phyloP scores from a whole-genome alignment of 2,888 invertebrate genomes.

The Doris montereyensis region DNA sequence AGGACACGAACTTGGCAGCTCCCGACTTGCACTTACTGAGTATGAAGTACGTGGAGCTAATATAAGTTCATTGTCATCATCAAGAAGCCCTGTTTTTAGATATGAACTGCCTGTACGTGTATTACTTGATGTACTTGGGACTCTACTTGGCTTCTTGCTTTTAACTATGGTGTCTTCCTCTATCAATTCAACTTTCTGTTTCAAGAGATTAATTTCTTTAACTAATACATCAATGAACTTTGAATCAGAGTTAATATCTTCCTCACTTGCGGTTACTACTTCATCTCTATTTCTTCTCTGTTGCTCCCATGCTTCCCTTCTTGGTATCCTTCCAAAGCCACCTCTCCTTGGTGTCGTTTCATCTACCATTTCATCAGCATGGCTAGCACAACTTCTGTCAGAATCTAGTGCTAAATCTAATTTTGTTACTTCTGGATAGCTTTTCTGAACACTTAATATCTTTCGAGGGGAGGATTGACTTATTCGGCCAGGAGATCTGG shows the following conservation, averaged over 20 bases:
- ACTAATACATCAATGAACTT: constrained; percentile 45
- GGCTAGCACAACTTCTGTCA: neutral
- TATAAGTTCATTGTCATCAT: constrained; percentile 29
- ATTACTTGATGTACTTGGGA: neutral
- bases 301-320: constrained; percentile 49
- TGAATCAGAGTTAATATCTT: constrained; percentile 40
- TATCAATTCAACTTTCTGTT: constrained; percentile 58
- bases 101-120: neutral
- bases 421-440: neutral
- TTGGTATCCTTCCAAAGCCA: constrained; percentile 44
- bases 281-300: constrained; percentile 33
- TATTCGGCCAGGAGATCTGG: constrained; percentile 7
- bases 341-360: constrained; percentile 27
- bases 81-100: constrained; percentile 18
- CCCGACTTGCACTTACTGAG: neutral
- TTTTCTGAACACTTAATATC: neutral
- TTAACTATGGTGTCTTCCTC: constrained; percentile 44
- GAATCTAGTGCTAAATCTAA: constrained; percentile 3
- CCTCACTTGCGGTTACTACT: neutral
- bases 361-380: neutral
- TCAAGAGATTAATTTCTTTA: constrained; percentile 60
- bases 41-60: neutral
- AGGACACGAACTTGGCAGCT: constrained; percentile 28
- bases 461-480: neutral
- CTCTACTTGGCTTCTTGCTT: neutral